Evolutionary conservation across 2,888 invertebrate species (phyloP), one percentile per base, ranked within the genome.

Genomic region (Ormyrus rosae): DNA sequence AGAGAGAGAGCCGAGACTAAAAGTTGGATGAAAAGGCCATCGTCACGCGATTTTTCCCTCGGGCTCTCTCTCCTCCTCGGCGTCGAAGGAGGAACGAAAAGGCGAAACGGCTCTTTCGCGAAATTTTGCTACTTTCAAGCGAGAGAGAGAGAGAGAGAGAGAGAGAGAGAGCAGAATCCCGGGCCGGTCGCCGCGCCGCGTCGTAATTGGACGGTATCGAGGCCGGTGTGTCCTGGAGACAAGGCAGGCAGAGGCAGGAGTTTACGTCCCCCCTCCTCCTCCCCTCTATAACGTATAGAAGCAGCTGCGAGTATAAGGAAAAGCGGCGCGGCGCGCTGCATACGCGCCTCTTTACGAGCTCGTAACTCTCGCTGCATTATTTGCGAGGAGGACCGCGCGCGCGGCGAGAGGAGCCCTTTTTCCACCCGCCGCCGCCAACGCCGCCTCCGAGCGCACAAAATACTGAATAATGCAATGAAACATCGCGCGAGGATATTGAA

Each of bases 81-180:
- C 50, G 34, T 6, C 34, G 46, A 34, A 34, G n/a, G 10, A 58
- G 69, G 69, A 48, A 76, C 34, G 73, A 74, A 69, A 68, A 74
- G 48, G 9, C 58, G 68, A 74, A 75, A 74, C 81, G 80, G 75
- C 50, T 80, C 84, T 86, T 85, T 85, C 81, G 71, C 74, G 63
- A 85, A 86, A 86, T 86, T 86, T 85, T 84, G 85, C 86, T 83
- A 86, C 83, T 86, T 85, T 69, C 34, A 34, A 61, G 34, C 4
- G 0, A 61, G 61, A 5, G 10, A 61, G 34, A 61, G 34, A 19
- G 34, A 61, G 61, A 61, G 34, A 34, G n/a, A 61, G 34, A 34
- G 34, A n/a, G 13, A 60, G 34, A 61, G 9, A 13, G 58, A 13
- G 11, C 58, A 34, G 50, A 34, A 34, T 34, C 19, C 6, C 60